Conservation (phyloP, 2,797 vertebrate genomes). For the Alauda arvensis region DNA sequence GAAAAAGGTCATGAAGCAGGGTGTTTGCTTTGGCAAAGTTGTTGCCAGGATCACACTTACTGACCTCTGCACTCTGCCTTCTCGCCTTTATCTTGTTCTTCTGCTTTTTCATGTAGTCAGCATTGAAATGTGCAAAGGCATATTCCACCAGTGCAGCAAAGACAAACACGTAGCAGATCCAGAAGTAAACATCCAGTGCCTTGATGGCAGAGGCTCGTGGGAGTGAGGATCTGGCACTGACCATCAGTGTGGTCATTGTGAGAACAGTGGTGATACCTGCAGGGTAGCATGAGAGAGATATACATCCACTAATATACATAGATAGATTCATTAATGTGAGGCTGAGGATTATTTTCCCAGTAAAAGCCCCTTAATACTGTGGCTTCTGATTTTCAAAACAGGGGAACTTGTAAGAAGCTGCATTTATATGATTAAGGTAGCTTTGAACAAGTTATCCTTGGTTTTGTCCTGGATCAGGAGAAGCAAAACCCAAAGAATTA, state of each 20-base stretch:
- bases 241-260: constrained; percentile 98
- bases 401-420: background rate
- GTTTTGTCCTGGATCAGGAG: background rate
- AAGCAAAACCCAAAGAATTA: background rate
- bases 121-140: constrained; percentile 96
- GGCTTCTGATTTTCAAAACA: background rate
- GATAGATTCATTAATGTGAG: background rate
- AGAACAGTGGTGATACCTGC: constrained; percentile 96
- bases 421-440: background rate
- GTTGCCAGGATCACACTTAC: background rate
- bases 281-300: background rate
- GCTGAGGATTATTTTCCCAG: background rate
- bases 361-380: background rate
- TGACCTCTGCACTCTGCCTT: constrained; percentile 84
- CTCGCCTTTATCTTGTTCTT: constrained; percentile 88
- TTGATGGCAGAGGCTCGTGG: constrained; percentile 95
- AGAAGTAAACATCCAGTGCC: constrained; percentile 96
- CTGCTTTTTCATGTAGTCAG: constrained; percentile 93
- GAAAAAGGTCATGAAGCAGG: background rate
- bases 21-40: background rate
- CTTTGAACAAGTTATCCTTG: background rate
- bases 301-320: background rate
- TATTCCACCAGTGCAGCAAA: constrained; percentile 96
- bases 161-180: constrained; percentile 98
- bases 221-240: constrained; percentile 91